These are phyloP conservation scores for Perognathus longimembris DNA, from an alignment of 2,113 vertebrate species.

Conservation along the genomic window DNA sequence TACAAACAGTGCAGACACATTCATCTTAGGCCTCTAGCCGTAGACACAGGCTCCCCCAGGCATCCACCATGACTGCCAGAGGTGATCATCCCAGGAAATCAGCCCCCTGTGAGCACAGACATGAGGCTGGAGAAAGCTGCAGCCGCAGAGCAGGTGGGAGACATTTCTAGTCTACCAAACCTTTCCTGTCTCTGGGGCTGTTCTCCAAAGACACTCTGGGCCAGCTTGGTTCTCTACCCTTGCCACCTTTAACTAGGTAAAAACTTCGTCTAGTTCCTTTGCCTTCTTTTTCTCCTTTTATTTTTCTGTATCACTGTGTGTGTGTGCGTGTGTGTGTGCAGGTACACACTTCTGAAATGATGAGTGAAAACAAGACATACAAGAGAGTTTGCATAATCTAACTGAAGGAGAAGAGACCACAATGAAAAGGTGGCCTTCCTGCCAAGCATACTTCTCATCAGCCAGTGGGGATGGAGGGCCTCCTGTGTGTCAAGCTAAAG, in stretches of 20 bases:
- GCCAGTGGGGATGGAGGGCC: neutral
- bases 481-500: neutral
- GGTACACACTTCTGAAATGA: neutral
- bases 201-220: neutral
- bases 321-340: no score
- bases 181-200: neutral
- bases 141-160: neutral
- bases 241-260: neutral
- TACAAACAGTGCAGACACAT: neutral
- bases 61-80: neutral
- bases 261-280: neutral
- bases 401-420: neutral
- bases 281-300: neutral
- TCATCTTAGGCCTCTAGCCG: neutral
- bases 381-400: slow-evolving; percentile 27
- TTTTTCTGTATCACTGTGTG: neutral
- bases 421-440: neutral
- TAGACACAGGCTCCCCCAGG: neutral
- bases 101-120: neutral
- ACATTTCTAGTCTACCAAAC: neutral
- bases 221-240: neutral
- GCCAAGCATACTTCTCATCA: neutral
- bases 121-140: neutral
- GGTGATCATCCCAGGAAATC: neutral
- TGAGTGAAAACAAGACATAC: neutral